A percentile compares a stretch with the other conserved stretches of the same genome.
Conservation (phyloP, 1,140 invertebrate species). For the Trinorchestia longiramus region DNA sequence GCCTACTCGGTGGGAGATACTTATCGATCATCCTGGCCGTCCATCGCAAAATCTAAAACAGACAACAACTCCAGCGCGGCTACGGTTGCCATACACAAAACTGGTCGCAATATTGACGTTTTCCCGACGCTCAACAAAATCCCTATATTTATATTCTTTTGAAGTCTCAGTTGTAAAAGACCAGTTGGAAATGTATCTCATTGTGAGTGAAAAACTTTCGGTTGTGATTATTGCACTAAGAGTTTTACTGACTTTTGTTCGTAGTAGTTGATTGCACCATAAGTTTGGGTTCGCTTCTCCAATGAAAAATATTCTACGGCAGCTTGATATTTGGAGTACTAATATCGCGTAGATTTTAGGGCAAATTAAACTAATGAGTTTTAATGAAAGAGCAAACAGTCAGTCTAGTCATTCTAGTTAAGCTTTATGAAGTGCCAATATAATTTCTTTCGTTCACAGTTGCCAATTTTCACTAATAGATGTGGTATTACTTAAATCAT, state of each 20-base stretch:
- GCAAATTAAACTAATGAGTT: no score
- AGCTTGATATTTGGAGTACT: no score
- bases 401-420: no score
- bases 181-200: background rate
- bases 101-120: background rate
- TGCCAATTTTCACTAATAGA: no score
- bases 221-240: background rate
- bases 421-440: no score
- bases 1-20: slow-evolving; percentile 13
- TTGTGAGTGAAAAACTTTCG: background rate
- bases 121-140: background rate
- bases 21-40: background rate
- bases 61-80: background rate
- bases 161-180: background rate
- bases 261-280: background rate
- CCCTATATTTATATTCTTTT: background rate
- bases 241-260: background rate
- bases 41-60: background rate
- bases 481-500: no score
- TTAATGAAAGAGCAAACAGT: no score
- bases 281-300: background rate
- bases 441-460: no score
- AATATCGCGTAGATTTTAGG: no score
- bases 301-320: no score
- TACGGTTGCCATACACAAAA: background rate